Percentiles rank a stretch among this genome's conserved stretches.
phyloP scores from a whole-genome alignment of 1,140 invertebrate genomes.

The Hycleus phaleratus region DNA sequence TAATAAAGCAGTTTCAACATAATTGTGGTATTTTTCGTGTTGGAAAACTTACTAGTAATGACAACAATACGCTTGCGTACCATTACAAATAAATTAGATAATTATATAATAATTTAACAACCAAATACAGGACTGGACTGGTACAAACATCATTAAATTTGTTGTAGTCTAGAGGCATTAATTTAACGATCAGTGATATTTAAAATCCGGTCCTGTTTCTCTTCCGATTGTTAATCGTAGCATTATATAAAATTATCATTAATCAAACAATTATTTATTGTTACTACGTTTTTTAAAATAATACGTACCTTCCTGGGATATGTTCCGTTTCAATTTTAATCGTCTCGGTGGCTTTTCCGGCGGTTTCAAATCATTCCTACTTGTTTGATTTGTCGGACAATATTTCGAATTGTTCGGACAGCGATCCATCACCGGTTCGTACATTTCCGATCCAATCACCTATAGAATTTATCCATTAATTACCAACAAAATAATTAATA shows the following conservation, averaged over 20 bases:
- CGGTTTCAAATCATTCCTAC: not conserved
- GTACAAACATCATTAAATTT: not conserved
- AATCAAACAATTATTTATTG: not conserved
- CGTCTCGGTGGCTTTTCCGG: conserved; percentile 22
- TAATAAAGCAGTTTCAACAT: too few species aligned
- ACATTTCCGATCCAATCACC: conserved; percentile 16
- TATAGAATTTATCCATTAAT: not conserved
- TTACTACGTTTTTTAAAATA: not conserved
- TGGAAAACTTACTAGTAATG: not conserved
- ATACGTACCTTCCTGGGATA: not conserved
- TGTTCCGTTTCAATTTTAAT: conserved; percentile 7
- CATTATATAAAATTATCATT: not conserved
- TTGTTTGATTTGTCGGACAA: conserved; percentile 4
- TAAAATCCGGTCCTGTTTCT: too few species aligned
- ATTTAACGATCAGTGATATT: too few species aligned
- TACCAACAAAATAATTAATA: not conserved
- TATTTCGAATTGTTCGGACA: conserved; percentile 18
- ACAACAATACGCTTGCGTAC: conserved; percentile 8
- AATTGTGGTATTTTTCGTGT: too few species aligned
- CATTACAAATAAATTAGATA: conserved; percentile 4
- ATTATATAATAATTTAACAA: conserved; percentile 6
- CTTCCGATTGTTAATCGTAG: too few species aligned
- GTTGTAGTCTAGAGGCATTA: not conserved
- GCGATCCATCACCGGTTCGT: conserved; percentile 23
- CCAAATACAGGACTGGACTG: not conserved